Base-by-base conservation (phyloP, 2,888 invertebrate genomes). In the Rhyacophila evoluta region DNA sequence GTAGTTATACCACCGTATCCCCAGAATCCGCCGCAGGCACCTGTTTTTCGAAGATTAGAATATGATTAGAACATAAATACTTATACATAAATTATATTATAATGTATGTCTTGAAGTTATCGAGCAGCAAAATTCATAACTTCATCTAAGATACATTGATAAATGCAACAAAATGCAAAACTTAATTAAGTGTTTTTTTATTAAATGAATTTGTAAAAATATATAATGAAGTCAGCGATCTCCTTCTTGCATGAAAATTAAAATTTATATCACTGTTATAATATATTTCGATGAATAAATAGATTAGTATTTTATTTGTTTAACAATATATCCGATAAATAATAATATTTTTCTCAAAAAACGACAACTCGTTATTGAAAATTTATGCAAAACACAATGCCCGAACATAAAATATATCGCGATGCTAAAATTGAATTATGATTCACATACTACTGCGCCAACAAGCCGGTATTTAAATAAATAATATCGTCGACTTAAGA, bases 221-320 rank as follows among this genome's bases (percentile, higher is more conserved):
- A n/a, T n/a, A n/a, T n/a, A n/a, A n/a, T n/a, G n/a, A 33, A 33
- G 29, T 33, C 55, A 55, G 10, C 12, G 25, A 5, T 55, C 55
- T 10, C 12, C 6, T 55, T 55, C 19, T 55, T 2, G 8, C 10
- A n/a, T 55, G 12, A 55, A 19, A n/a, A n/a, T n/a, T n/a, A n/a
- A n/a, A n/a, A n/a, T n/a, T n/a, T n/a, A n/a, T n/a, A n/a, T n/a
- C n/a, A n/a, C n/a, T n/a, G n/a, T n/a, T n/a, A 55, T 19, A 33
- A 4, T 33, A 55, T 55, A 55, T 55, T 55, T 10, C 55, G 19
- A 55, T 55, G 55, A 55, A 55, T 55, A 55, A 19, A 55, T 19
- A 55, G 55, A 55, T 55, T 55, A 25, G 55, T 55, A 25, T 55
- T 55, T 55, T 55, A 55, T 55, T 55, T 55, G 55, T 55, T 8